phyloP scores from a whole-genome alignment of 1,140 invertebrate genomes.

The Zaprionus capensis region DNA sequence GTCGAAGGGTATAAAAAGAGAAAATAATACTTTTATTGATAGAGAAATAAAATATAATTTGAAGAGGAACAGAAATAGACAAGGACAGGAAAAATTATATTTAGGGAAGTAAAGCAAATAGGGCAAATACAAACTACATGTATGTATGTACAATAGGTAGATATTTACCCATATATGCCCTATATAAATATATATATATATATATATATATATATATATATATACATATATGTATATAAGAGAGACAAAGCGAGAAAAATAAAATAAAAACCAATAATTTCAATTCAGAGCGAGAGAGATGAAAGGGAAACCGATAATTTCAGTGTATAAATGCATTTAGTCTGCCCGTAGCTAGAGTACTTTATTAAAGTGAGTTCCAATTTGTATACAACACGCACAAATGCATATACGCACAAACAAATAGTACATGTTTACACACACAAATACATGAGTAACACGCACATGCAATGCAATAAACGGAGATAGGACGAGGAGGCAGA shows the following conservation, averaged over 20 bases:
- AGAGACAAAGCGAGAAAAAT: not conserved
- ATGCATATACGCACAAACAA: slow-evolving; percentile 7
- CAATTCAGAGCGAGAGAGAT: not conserved
- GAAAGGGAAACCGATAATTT: not conserved
- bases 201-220: not conserved
- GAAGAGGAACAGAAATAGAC: not conserved
- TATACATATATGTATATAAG: not conserved
- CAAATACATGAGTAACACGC: slow-evolving; percentile 14
- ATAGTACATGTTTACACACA: not conserved
- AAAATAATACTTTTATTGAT: too few relatives aligned
- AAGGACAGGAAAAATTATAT: not conserved
- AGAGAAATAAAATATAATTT: too few relatives aligned
- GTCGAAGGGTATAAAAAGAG: too few relatives aligned
- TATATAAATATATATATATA: not conserved
- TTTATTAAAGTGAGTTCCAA: slow-evolving; percentile 17
- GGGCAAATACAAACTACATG: too few relatives aligned
- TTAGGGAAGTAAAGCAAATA: not conserved
- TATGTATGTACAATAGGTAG: too few relatives aligned
- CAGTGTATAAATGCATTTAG: not conserved
- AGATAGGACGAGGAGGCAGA: slow-evolving; percentile 1
- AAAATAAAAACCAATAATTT: too few relatives aligned
- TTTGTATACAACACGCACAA: slow-evolving; percentile 53
- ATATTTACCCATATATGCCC: too few relatives aligned
- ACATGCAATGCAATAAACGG: slow-evolving; percentile 40
- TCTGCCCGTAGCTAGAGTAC: not conserved